Base-by-base conservation (phyloP, 2,888 invertebrate genomes). In the Yponomeuta sedellus region DNA sequence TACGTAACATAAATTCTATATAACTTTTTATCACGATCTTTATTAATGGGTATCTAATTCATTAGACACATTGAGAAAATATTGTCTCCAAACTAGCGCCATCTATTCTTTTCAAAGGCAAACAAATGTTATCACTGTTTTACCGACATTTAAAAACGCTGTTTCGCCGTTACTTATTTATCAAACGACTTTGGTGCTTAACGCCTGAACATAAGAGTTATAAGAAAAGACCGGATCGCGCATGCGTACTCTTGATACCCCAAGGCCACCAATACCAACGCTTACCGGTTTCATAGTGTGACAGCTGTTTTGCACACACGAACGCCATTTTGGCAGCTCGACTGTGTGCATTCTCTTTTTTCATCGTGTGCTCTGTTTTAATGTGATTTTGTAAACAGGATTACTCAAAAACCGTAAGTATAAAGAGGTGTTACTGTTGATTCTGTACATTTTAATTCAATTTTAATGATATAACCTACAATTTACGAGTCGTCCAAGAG, bases 221-320 rank as follows among this genome's bases (percentile, higher is more conserved):
- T n/a, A 52, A 52, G 44, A 52, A 16, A 52, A 52, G 44, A 52
- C 2, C 44, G 44, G 44, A 16, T 52, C 69, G 81, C 87, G 87
- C 89, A 87, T 86, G 89, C 86, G 88, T 78, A 74, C 69, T 68
- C 75, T 80, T 78, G 83, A 85, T 86, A 83, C 16, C 4, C 4
- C 87, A 84, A 78, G 73, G 86, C 77, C 85, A 85, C 81, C 44
- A 52, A 74, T 74, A 83, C 80, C 79, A 74, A 77, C 70, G 74
- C 69, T 68, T 65, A 71, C 67, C 68, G 2, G 5, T 2, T 12
- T 16, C 44, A 16, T 52, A 16, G 3, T 16, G 16, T 52, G 44
- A 52, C 44, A 52, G 44, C 44, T 52, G 44, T 5, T 16, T 52
- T 16, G 44, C 12, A 16, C 44, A 52, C 44, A 52, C 44, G 44